Evolutionary conservation across 2,888 invertebrate genomes (phyloP).

Genomic region (Clivina fossor): DNA sequence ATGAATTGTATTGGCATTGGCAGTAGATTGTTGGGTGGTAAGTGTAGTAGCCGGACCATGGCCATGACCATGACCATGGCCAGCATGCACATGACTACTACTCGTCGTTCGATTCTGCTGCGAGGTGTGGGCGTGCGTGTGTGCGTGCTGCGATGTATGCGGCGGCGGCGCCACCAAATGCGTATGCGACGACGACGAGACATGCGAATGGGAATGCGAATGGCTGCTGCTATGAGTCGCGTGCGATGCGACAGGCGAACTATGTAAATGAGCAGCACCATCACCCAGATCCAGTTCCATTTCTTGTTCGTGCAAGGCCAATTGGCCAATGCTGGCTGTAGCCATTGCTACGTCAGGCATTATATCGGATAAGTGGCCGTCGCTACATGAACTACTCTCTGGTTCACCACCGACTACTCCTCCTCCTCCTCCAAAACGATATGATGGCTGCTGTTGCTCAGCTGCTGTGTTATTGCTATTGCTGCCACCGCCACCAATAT

Average conservation of each 20-base stretch:
- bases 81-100: too few relatives aligned
- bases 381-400: slow-evolving; percentile 62
- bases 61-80: too few relatives aligned
- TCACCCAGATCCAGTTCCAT: slow-evolving; percentile 86
- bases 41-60: too few relatives aligned
- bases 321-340: slow-evolving; percentile 70
- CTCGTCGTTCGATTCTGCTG: too few relatives aligned
- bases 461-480: too few relatives aligned
- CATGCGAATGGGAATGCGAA: slow-evolving; percentile 1
- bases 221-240: not conserved
- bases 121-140: too few relatives aligned
- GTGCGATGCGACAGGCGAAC: slow-evolving; percentile 14
- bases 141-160: slow-evolving; percentile 2
- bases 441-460: too few relatives aligned
- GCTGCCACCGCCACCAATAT: too few relatives aligned
- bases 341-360: slow-evolving; percentile 96
- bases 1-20: too few relatives aligned
- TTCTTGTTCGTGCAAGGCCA: slow-evolving; percentile 64
- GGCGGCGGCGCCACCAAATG: not conserved
- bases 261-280: slow-evolving; percentile 69
- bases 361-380: slow-evolving; percentile 75
- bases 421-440: too few relatives aligned
- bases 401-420: slow-evolving; percentile 53
- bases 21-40: too few relatives aligned
- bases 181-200: slow-evolving; percentile 1